Conservation (phyloP, 2,888 invertebrate genomes). For the Eupithecia subfuscata region DNA sequence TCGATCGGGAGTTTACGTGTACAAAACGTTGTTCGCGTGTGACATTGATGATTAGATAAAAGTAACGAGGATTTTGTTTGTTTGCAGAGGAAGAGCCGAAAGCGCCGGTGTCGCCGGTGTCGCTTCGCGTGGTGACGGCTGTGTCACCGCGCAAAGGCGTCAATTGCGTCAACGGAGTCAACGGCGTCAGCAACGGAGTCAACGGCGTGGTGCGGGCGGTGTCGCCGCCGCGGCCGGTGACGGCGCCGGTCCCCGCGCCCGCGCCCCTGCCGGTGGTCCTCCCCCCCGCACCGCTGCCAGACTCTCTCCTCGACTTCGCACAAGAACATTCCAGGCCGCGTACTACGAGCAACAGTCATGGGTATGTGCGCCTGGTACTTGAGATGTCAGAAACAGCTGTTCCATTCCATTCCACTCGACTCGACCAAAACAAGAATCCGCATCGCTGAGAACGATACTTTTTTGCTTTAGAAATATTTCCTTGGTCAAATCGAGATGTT, state of each 20-base stretch:
- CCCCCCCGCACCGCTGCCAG: constrained; percentile 61
- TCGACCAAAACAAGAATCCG: constrained; percentile 39
- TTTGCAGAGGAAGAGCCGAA: constrained; percentile 79
- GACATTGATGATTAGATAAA: constrained; percentile 30
- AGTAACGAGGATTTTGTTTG: constrained; percentile 55
- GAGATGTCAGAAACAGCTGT: constrained; percentile 74
- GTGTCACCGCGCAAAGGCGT: constrained; percentile 59
- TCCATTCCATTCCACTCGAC: constrained; percentile 27
- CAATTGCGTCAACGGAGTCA: constrained; percentile 63
- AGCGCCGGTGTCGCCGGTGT: constrained; percentile 73
- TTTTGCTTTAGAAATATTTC: neutral
- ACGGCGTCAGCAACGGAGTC: constrained; percentile 47
- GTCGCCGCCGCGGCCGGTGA: constrained; percentile 47
- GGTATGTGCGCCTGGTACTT: constrained; percentile 76
- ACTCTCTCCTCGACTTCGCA: constrained; percentile 74
- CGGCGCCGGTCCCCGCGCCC: constrained; percentile 45
- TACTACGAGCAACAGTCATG: constrained; percentile 77
- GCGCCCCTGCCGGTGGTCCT: constrained; percentile 42
- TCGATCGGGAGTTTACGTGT: constrained; percentile 54
- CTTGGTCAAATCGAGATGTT: neutral
- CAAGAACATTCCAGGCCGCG: constrained; percentile 83
- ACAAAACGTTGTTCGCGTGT: constrained; percentile 33
- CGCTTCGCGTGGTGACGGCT: constrained; percentile 73
- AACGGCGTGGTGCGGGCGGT: constrained; percentile 52
- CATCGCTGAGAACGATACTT: neutral